Evolutionary conservation across 2,888 invertebrate genomes (phyloP), one percentile per base, ranked within the genome.

Genomic region (Eledona agricola): DNA sequence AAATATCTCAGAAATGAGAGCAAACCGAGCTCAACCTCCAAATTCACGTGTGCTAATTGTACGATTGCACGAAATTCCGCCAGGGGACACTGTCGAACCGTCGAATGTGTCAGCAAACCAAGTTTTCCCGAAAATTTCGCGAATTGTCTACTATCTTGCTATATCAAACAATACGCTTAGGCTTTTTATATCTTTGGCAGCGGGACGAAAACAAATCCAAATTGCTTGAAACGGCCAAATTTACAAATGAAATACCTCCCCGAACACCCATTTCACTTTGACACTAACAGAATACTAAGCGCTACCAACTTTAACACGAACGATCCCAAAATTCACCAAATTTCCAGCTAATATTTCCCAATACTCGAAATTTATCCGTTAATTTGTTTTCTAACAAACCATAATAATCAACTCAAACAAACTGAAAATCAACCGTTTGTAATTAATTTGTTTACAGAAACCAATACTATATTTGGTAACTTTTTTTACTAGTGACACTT

Each of bases 41-140:
- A 66, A 54, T 67, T 71, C 72, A 72, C 71, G 72, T 72, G 72
- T 71, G 64, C 64, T 62, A 57, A 62, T 59, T 55, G 57, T 53
- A 53, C 52, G 32, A 50, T 42, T 42, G 17, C 31, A 37, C 7
- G 4, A 7, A 35, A 46, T 35, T 53, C 66, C 63, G 58, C 62
- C 56, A 68, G 66, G 65, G 60, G 66, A 63, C 68, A 58, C 66
- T 58, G 51, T 45, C 22, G 16, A 28, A 47, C 6, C 31, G 23
- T 31, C 38, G 32, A 28, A 51, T 34, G 46, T 34, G 54, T 51
- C 49, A 57, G 26, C 28, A 29, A 45, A 53, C 32, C 42, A 17
- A 28, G 10, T 42, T 49, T 45, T 42, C 43, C 16, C 15, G 35
- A 49, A 47, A 26, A 31, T 42, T 45, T 10, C 12, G 23, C 13